Conservation (phyloP, 2,797 vertebrate genomes). For the Allobates femoralis region DNA sequence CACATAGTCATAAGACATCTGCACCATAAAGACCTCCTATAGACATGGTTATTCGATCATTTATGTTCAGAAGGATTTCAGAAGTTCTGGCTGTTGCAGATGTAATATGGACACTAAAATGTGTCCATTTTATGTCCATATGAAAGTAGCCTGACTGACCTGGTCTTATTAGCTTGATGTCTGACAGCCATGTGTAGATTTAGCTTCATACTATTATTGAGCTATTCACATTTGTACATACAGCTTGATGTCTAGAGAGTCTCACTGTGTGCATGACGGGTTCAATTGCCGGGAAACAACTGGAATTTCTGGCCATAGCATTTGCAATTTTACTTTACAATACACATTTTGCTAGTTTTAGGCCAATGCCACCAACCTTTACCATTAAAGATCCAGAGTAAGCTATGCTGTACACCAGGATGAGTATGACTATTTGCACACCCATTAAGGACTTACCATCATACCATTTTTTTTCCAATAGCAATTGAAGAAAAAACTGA, state of each 20-base stretch:
- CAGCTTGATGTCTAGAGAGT: background rate
- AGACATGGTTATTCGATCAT: background rate
- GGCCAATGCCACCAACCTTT: conserved; percentile 10
- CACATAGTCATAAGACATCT: background rate
- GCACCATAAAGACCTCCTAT: background rate
- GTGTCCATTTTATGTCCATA: background rate
- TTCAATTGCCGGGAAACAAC: background rate
- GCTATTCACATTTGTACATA: conserved; percentile 12
- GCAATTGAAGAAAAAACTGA: conserved; percentile 48
- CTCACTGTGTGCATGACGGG: background rate
- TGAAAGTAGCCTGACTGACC: background rate
- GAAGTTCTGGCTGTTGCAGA: background rate
- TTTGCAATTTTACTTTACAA: conserved; percentile 15
- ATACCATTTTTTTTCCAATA: conserved; percentile 69
- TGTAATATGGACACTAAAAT: background rate
- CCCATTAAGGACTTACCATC: conserved; percentile 72
- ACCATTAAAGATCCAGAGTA: conserved; percentile 2
- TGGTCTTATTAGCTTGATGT: background rate
- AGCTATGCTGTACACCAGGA: conserved; percentile 69
- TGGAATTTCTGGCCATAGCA: conserved; percentile 3
- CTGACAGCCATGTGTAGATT: background rate
- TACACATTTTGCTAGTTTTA: background rate
- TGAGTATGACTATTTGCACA: conserved; percentile 69
- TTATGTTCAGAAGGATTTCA: background rate
- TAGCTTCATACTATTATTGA: background rate